Percentiles rank a stretch among this genome's conserved stretches.
Conservation (phyloP, 1,140 invertebrate genomes). For the Caerostris extrusa region DNA sequence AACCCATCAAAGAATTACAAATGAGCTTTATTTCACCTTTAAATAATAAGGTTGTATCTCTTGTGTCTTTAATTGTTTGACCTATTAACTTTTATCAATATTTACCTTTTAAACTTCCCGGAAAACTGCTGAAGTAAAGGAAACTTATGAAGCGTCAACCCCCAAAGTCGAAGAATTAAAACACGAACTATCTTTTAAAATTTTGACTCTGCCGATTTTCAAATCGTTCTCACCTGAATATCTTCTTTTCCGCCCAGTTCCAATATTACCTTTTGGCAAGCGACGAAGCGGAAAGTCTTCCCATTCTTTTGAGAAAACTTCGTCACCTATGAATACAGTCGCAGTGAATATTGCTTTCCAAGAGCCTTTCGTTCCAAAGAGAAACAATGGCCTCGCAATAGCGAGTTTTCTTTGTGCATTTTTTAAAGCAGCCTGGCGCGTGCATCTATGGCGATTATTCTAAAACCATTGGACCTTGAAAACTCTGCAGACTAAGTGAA, state of each 20-base stretch:
- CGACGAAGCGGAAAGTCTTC: conserved; percentile 11
- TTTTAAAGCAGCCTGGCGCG: neutral
- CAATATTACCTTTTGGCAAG: conserved; percentile 3
- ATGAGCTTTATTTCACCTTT: neutral
- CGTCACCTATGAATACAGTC: neutral
- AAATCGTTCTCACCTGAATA: neutral
- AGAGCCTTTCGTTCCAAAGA: neutral
- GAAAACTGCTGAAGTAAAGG: neutral
- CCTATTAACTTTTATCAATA: conserved; percentile 44
- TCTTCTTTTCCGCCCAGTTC: neutral
- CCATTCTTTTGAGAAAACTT: conserved; percentile 25
- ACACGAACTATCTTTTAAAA: neutral
- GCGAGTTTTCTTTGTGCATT: neutral
- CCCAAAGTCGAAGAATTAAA: neutral
- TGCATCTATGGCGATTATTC: neutral
- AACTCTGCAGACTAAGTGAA: neutral
- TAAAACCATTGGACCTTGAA: conserved; percentile 15
- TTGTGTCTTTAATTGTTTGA: neutral
- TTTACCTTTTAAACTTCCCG: neutral
- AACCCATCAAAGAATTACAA: neutral
- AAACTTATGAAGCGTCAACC: neutral
- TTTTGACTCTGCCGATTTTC: neutral
- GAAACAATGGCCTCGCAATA: neutral
- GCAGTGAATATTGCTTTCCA: neutral
- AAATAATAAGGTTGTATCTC: neutral